A percentile compares a stretch with the other conserved stretches of the same genome.
Conservation (phyloP, 2,113 vertebrate species). For the Pogonocichla stellata region DNA sequence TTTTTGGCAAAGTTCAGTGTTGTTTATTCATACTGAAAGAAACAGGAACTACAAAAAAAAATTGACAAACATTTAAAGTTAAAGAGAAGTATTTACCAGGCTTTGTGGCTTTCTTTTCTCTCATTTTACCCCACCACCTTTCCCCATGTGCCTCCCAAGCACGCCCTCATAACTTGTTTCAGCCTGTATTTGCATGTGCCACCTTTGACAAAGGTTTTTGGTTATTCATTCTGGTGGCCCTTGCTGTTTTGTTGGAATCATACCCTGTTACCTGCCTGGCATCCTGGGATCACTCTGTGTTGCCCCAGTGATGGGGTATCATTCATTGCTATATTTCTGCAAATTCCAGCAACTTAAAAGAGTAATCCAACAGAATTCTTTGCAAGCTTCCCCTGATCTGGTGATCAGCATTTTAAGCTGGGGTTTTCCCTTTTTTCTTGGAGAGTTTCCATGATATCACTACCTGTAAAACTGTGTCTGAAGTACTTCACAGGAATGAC, state of each 20-base stretch:
- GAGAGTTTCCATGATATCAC: not conserved
- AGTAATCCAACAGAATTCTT: not conserved
- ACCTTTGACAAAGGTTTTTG: not conserved
- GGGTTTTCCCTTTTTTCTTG: not conserved
- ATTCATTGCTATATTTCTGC: not conserved
- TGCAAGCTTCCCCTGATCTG: not conserved
- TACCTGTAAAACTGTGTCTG: not conserved
- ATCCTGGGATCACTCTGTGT: fast-evolving
- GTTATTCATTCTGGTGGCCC: fast-evolving
- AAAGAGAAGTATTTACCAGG: not conserved
- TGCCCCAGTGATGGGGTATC: not conserved
- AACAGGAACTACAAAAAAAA: not conserved
- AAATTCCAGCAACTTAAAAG: not conserved
- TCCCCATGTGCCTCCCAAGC: not conserved
- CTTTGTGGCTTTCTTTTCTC: not conserved
- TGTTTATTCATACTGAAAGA: not conserved
- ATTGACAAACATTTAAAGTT: not conserved
- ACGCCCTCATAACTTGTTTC: not conserved
- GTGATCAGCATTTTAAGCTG: not conserved
- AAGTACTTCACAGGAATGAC: fast-evolving
- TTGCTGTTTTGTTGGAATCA: not conserved
- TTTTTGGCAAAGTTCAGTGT: not conserved
- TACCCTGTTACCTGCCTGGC: not conserved
- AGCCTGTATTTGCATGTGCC: not conserved
- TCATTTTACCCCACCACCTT: not conserved